These are phyloP conservation scores for Propithecus deckenii DNA, from an alignment of 2,797 vertebrate species.

Conservation along the genomic window DNA sequence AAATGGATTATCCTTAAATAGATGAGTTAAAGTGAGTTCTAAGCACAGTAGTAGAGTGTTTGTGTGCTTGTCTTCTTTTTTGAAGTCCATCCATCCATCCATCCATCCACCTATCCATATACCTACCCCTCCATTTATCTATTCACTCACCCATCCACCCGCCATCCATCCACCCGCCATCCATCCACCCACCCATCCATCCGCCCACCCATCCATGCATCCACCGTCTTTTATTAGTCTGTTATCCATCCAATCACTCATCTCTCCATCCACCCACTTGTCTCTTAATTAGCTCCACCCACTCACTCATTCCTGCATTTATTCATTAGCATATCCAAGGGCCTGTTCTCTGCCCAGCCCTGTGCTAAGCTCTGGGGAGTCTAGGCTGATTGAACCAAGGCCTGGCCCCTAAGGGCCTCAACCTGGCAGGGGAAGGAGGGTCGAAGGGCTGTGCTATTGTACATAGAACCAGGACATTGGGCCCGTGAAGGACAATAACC, in stretches of 20 bases:
- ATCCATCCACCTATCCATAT: accelerated
- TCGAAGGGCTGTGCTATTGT: accelerated
- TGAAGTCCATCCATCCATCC: not conserved
- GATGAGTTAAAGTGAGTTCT: not conserved
- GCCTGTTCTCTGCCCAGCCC: not conserved
- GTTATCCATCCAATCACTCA: not conserved
- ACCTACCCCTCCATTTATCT: accelerated
- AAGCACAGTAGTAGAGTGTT: not conserved
- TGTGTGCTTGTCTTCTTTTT: not conserved
- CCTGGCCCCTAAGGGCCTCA: not conserved
- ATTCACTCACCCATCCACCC: accelerated
- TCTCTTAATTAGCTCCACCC: not conserved
- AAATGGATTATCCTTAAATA: accelerated
- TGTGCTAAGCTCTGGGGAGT: not conserved
- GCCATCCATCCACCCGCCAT: accelerated
- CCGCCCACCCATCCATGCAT: accelerated
- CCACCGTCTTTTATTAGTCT: not conserved
- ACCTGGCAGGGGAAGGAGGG: not conserved
- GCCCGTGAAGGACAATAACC: accelerated
- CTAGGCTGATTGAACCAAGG: accelerated
- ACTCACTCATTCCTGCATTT: accelerated
- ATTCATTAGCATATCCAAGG: accelerated
- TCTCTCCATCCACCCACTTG: not conserved
- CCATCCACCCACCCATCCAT: accelerated
- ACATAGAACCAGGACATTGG: not conserved